Conservation (phyloP, 2,888 invertebrate species). For the Trachelus troglodyta region DNA sequence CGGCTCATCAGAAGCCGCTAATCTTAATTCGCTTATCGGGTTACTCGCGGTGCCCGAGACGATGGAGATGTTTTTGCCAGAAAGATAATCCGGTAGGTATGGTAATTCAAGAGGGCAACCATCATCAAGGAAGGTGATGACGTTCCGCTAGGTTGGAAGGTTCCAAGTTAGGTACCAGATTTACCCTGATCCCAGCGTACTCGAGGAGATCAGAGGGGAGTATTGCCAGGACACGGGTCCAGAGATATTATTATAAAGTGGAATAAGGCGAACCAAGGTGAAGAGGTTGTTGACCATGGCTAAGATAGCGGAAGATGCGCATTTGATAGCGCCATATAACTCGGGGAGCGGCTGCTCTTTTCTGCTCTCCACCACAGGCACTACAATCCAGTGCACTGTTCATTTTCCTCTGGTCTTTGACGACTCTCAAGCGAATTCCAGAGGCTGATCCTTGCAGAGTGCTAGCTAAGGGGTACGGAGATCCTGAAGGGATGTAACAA, state of each 20-base stretch:
- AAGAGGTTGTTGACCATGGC: constrained; percentile 56
- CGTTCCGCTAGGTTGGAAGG: background rate
- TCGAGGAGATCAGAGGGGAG: background rate
- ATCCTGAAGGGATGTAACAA: background rate
- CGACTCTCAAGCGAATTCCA: background rate
- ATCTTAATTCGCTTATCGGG: constrained; percentile 66
- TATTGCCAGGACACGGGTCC: constrained; percentile 8
- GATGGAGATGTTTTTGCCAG: constrained; percentile 62
- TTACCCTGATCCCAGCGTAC: background rate
- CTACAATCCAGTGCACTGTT: background rate
- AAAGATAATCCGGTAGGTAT: constrained; percentile 63
- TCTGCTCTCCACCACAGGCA: background rate
- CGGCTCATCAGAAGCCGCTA: constrained; percentile 61
- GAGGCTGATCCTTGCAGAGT: background rate
- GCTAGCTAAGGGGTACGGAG: background rate
- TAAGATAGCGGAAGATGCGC: constrained; percentile 50
- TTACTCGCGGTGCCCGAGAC: constrained; percentile 48
- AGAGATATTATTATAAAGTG: constrained; percentile 39
- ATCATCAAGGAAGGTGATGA: background rate
- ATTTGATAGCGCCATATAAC: constrained; percentile 42
- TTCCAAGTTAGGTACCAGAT: background rate
- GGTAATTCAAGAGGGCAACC: constrained; percentile 56
- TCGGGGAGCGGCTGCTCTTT: constrained; percentile 33
- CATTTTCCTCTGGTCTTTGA: background rate
- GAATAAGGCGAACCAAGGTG: constrained; percentile 36